phyloP scores from a whole-genome alignment of 2,797 vertebrate species.

The Micrastur ruficollis region DNA sequence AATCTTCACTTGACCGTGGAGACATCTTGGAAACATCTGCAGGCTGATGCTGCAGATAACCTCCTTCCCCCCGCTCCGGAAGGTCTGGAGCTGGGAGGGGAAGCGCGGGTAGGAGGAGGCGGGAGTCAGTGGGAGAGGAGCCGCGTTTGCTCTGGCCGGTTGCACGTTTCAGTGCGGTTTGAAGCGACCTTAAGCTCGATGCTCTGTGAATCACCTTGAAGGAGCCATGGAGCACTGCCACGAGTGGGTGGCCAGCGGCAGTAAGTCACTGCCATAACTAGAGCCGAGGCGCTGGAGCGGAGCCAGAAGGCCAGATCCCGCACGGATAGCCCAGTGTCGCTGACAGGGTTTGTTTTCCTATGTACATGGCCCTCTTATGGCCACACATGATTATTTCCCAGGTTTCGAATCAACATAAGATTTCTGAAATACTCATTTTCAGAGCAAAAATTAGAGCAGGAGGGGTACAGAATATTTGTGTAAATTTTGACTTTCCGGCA shows the following conservation, averaged over 20 bases:
- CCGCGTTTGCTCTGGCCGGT: neutral
- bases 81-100: neutral
- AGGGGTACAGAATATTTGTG: neutral
- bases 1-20: neutral
- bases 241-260: neutral
- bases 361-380: neutral
- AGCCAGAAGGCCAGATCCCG: neutral
- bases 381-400: neutral
- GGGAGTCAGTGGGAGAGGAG: neutral
- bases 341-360: neutral
- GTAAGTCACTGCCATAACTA: neutral
- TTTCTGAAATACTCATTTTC: neutral
- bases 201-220: neutral
- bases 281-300: neutral
- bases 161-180: neutral
- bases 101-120: neutral
- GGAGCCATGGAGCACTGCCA: neutral
- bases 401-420: neutral
- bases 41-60: neutral
- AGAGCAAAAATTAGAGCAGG: neutral
- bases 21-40: neutral
- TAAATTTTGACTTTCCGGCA: neutral
- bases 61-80: neutral
- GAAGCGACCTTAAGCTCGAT: neutral
- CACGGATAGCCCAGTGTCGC: neutral